Percentiles rank a stretch among this genome's conserved stretches.
Evolutionary conservation across 1,140 invertebrate genomes (phyloP).

Genomic region (Achatina immaculata): DNA sequence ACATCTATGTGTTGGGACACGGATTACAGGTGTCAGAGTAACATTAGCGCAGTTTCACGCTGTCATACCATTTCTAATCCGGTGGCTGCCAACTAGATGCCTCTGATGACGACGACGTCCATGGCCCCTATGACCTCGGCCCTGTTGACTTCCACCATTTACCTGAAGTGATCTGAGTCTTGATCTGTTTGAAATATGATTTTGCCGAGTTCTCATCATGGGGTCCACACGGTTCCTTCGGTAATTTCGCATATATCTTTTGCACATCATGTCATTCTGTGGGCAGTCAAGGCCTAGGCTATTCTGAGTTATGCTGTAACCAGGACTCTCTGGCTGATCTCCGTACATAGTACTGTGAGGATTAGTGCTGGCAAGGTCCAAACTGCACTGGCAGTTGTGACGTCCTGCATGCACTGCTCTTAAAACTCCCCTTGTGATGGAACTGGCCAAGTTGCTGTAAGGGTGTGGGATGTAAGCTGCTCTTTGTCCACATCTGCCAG

Average conservation of each 20-base stretch:
- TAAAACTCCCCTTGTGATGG: conserved; percentile 19
- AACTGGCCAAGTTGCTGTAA: not conserved
- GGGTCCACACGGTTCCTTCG: not conserved
- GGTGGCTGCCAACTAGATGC: not conserved
- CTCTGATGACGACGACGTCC: not conserved
- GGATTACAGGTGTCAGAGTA: conserved; percentile 14
- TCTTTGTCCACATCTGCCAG: conserved; percentile 12
- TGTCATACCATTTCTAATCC: not conserved
- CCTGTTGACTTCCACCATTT: not conserved
- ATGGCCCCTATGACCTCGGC: not conserved
- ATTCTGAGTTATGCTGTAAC: not conserved
- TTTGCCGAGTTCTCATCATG: not conserved
- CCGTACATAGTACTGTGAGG: not conserved
- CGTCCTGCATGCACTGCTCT: not conserved
- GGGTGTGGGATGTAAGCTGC: conserved; percentile 5
- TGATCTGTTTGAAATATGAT: not conserved
- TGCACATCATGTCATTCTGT: not conserved
- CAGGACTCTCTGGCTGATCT: not conserved
- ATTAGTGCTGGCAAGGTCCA: not conserved
- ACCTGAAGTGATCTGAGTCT: not conserved
- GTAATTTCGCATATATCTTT: not conserved
- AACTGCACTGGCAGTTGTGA: conserved; percentile 7
- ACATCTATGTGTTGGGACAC: conserved; percentile 17
- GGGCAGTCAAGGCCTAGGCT: not conserved
- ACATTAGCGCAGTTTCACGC: conserved; percentile 20